phyloP scores from a whole-genome alignment of 2,888 invertebrate species.

The Eudasyphora cyanicolor region DNA sequence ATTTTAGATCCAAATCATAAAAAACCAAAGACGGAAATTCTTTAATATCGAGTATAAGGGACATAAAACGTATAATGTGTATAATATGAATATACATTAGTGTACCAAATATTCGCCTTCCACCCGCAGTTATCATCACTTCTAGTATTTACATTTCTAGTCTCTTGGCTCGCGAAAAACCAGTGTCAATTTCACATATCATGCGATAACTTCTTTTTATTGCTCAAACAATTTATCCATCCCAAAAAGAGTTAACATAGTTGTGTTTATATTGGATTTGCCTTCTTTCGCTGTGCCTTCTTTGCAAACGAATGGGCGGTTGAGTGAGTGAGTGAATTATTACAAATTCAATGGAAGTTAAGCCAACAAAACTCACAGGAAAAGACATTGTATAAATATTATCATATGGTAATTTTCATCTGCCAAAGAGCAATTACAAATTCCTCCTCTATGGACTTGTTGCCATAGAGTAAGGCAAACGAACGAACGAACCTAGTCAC shows the following conservation, averaged over 20 bases:
- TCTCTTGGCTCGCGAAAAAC: constrained; percentile 15
- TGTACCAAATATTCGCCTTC: neutral
- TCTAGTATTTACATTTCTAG: neutral
- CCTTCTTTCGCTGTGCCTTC: neutral
- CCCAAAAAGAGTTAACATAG: constrained; percentile 38
- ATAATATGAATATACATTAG: too few species aligned
- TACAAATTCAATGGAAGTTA: constrained; percentile 30
- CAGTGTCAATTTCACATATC: constrained; percentile 66
- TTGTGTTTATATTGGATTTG: neutral
- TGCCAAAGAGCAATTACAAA: constrained; percentile 54
- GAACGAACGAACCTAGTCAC: neutral
- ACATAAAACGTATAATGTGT: too few species aligned
- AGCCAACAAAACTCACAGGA: constrained; percentile 31
- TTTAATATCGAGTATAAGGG: too few species aligned
- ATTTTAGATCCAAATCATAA: too few species aligned
- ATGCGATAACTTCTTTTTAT: constrained; percentile 53
- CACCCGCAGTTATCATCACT: neutral
- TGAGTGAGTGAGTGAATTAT: constrained; percentile 15
- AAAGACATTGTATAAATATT: constrained; percentile 67
- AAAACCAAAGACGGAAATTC: too few species aligned
- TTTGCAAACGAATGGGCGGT: constrained; percentile 1
- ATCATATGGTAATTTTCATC: constrained; percentile 73
- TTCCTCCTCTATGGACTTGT: constrained; percentile 53
- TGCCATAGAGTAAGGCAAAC: neutral
- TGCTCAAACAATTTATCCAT: constrained; percentile 38